A percentile compares a stretch with the other conserved stretches of the same genome.
phyloP scores from a whole-genome alignment of 2,113 vertebrate genomes.

The Psettodes erumei region DNA sequence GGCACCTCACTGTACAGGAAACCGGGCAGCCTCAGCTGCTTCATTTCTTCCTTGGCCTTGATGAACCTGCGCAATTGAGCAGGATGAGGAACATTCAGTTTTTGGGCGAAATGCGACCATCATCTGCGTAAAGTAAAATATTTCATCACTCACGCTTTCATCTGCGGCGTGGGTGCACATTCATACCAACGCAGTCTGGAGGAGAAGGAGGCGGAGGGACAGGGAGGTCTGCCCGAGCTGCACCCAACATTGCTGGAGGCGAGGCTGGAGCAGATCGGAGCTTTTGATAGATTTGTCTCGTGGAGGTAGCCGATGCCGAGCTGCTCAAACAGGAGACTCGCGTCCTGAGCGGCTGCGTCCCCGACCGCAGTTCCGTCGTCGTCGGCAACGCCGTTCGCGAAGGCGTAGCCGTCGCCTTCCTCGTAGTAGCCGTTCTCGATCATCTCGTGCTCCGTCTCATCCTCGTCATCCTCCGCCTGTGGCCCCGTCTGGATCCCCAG shows the following conservation, averaged over 20 bases:
- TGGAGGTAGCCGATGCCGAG: conserved; percentile 70
- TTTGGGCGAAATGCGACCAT: background rate
- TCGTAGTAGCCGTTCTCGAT: conserved; percentile 97
- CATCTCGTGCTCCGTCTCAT: conserved; percentile 91
- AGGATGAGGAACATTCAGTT: conserved; percentile 17
- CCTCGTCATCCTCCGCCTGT: conserved; percentile 81
- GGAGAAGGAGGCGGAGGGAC: conserved; percentile 74
- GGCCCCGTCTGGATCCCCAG: conserved; percentile 72
- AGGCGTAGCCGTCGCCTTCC: conserved; percentile 85
- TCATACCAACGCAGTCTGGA: conserved; percentile 88
- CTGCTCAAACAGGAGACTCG: conserved; percentile 79
- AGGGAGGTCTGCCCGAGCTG: conserved; percentile 78
- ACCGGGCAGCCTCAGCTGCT: conserved; percentile 92
- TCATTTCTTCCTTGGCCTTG: conserved; percentile 95
- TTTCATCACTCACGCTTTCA: conserved; percentile 90
- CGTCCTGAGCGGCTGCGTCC: conserved; percentile 72
- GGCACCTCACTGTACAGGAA: conserved; percentile 96
- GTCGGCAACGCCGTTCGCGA: conserved; percentile 83
- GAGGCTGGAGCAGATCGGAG: conserved; percentile 83
- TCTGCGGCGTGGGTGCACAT: conserved; percentile 89
- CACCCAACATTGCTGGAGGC: conserved; percentile 80
- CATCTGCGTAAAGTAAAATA: conserved; percentile 9
- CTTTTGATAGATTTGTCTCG: conserved; percentile 69
- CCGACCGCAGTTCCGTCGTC: conserved; percentile 68
- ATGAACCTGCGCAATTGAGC: conserved; percentile 86